Evolutionary conservation across 2,797 vertebrate species (phyloP), one percentile per base, ranked within the genome.

Genomic region (Gambelia wislizenii): DNA sequence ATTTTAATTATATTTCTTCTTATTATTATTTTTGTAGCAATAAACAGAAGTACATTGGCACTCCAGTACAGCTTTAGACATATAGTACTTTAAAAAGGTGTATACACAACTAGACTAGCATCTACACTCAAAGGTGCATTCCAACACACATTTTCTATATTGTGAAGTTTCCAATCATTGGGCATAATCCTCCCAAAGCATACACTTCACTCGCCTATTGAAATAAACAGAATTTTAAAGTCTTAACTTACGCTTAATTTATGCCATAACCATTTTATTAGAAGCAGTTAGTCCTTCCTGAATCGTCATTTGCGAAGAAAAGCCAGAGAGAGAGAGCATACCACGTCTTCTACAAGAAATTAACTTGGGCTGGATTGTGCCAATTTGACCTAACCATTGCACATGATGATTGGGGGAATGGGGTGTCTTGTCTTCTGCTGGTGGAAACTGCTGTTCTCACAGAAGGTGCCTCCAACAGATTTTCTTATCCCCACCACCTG

Each of bases 1-100:
- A 76, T 76, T 69, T 72, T 72, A n/a, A 72, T n/a, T 72, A 72
- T 72, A 33, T 70, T 78, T 49, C n/a, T n/a, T n/a, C n/a, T n/a
- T n/a, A n/a, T 49, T 49, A 49, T 49, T 52, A 47, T 49, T 33
- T 77, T 33, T 5, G 1, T n/a, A 77, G 16, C 44, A 77, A 33
- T 52, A 77, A 47, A 49, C 33, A 33, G 76, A 77, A 77, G 16
- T 27, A 30, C 75, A 76, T 13, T 49, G 76, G 4, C 49, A 54
- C 3, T 16, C 16, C 27, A 33, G 20, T 79, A 8, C 77, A 54
- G 14, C 18, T 42, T 16, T 74, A 20, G 14, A 42, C n/a, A n/a
- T 36, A n/a, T n/a, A n/a, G n/a, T n/a, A n/a, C 14, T 72, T 36
- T 36, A 14, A n/a, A 59, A 81, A 59, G 54, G 3, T 42, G 1